Base-by-base conservation (phyloP, 2,113 vertebrate species). In the Prietella phreatophila region DNA sequence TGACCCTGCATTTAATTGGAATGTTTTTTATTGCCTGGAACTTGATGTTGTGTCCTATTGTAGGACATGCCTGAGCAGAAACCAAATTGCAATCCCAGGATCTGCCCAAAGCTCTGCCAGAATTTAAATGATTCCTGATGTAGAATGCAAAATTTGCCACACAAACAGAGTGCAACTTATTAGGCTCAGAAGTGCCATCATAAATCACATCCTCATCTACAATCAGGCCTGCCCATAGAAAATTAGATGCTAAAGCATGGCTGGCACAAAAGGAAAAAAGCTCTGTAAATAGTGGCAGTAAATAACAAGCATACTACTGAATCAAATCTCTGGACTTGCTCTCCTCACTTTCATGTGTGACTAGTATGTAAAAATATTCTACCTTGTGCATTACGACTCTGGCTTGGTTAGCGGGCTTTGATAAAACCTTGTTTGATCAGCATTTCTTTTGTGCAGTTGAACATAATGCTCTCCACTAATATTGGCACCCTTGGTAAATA, bases 381-480 rank as follows among this genome's bases (percentile, higher is more conserved):
- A 14, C 58, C 5, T 36, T 82, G 83, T 91, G 88, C 79, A 78
- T 30, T 75, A 83, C 47, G 42, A 69, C 87, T 69, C 88, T 86
- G 88, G 85, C 82, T 90, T 88, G 84, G 86, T 92, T 92, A 86
- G 75, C 89, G 82, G 85, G 88, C 85, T 82, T 89, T 10, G 47
- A 87, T 76, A 85, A 90, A 42, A 30, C 17, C 89, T 82, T 91
- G 85, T 94, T 93, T 93, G 92, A 94, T 92, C 90, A 67, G 83
- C 42, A 65, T 67, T 89, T 67, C 85, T 79, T 61, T 79, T 87
- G 36, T 90, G 69, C 53, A 69, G 42, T 36, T 6, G 27, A 90
- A 78, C 84, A 82, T 83, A 47, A 47, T 47, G 42, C 42, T 47
- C 42, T 47, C 42, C 42, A 47, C 42, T 47, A 47, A 47, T 47